A percentile compares a stretch with the other conserved stretches of the same genome.
Evolutionary conservation across 1,140 invertebrate genomes (phyloP).

Genomic region (Drosophila nikananu): DNA sequence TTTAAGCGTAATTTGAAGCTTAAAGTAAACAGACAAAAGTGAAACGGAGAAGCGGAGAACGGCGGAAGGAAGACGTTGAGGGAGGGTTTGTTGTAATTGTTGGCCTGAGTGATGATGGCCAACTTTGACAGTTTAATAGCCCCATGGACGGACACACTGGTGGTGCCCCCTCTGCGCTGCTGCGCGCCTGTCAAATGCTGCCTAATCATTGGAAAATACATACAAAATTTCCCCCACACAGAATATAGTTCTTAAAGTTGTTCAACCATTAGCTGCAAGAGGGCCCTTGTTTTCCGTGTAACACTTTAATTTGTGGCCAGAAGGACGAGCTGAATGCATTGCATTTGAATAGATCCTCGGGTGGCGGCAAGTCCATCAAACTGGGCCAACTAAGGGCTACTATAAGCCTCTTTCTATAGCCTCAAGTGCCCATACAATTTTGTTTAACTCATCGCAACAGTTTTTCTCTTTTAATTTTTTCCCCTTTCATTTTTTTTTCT

Average conservation of each 20-base stretch:
- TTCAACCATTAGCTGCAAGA: background rate
- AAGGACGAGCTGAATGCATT: conserved; percentile 11
- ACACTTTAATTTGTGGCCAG: conserved; percentile 16
- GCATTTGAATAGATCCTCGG: conserved; percentile 41
- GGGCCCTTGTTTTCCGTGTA: conserved; percentile 7
- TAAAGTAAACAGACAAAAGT: conserved; percentile 67
- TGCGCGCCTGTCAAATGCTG: conserved; percentile 56
- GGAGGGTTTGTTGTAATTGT: conserved; percentile 44
- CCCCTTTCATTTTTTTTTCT: background rate
- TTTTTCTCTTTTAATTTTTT: conserved; percentile 23
- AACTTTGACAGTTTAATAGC: conserved; percentile 77
- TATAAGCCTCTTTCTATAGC: conserved; percentile 10
- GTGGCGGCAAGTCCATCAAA: conserved; percentile 21
- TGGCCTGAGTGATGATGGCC: conserved; percentile 68
- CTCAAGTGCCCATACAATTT: conserved; percentile 25
- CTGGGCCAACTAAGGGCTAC: conserved; percentile 36
- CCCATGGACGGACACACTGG: conserved; percentile 23
- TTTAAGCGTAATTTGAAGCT: conserved; percentile 81
- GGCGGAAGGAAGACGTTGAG: conserved; percentile 14
- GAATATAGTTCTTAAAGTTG: conserved; percentile 17
- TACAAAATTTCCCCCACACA: background rate
- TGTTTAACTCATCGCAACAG: conserved; percentile 30
- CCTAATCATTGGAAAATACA: conserved; percentile 57
- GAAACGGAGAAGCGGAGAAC: conserved; percentile 19
- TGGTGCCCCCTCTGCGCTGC: background rate